phyloP scores from a whole-genome alignment of 2,113 vertebrate species.

The Neodon shergylaensis region DNA sequence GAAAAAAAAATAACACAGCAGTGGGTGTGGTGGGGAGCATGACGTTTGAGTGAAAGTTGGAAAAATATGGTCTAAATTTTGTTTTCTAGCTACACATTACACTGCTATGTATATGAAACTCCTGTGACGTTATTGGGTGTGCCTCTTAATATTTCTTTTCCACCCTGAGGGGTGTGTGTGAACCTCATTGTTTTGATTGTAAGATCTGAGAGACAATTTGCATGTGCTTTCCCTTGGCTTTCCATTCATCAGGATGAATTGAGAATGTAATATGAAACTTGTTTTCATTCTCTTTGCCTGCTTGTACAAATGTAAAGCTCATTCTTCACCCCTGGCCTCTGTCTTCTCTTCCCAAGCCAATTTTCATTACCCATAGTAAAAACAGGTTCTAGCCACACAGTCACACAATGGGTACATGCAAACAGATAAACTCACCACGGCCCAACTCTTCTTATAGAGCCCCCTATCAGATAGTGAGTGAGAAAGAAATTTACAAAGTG shows the following conservation, averaged over 20 bases:
- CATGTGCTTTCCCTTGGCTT: constrained; percentile 19
- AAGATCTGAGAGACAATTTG: background rate
- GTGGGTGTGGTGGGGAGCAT: constrained; percentile 62
- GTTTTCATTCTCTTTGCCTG: constrained; percentile 35
- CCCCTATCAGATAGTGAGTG: background rate
- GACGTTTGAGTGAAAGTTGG: constrained; percentile 42
- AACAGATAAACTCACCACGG: background rate
- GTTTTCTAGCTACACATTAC: constrained; percentile 16
- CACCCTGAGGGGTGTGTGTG: background rate
- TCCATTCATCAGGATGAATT: constrained; percentile 43
- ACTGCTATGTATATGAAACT: constrained; percentile 19
- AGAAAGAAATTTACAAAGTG: constrained; percentile 49
- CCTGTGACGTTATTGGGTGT: constrained; percentile 10
- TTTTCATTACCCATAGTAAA: constrained; percentile 45
- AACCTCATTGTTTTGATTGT: constrained; percentile 35
- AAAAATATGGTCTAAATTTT: constrained; percentile 37
- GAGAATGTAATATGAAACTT: background rate
- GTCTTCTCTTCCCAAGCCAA: constrained; percentile 32
- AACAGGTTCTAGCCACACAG: background rate
- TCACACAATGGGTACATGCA: background rate
- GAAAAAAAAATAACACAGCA: background rate
- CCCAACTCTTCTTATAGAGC: background rate
- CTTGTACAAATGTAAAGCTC: constrained; percentile 37
- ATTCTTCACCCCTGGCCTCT: background rate
- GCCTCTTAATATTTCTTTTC: background rate